These are phyloP conservation scores for Dinomys branickii DNA, from an alignment of 2,113 vertebrate species.

Conservation along the genomic window DNA sequence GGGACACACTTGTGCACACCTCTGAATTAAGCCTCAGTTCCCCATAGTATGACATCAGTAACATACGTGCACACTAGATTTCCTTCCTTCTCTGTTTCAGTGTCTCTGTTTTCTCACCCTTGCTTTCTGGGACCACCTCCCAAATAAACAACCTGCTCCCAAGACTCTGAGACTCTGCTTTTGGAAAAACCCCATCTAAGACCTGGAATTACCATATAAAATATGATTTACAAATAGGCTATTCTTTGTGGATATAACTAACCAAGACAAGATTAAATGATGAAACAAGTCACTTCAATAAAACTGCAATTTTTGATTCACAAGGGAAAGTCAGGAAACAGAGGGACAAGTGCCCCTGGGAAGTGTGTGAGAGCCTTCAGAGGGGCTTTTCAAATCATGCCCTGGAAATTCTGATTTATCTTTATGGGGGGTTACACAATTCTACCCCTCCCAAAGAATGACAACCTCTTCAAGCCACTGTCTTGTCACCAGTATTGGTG, in stretches of 20 bases:
- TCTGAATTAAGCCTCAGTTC: not conserved
- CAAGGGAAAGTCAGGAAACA: not conserved
- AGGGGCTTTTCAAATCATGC: not conserved
- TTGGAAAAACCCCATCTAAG: not conserved
- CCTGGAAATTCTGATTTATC: not conserved
- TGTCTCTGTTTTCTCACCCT: not conserved
- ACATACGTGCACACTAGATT: not conserved
- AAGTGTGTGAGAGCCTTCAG: not conserved
- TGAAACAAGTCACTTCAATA: not conserved
- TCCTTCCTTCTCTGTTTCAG: not conserved
- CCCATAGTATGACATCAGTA: not conserved
- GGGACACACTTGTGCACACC: not conserved
- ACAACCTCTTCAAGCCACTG: not conserved
- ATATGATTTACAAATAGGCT: not conserved
- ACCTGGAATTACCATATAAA: not conserved
- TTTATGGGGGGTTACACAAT: not conserved
- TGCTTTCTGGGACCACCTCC: not conserved
- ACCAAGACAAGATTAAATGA: slow-evolving; percentile 33
- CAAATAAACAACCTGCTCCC: not conserved
- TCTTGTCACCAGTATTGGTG: slow-evolving; percentile 20
- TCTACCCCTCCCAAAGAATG: not conserved
- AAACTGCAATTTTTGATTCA: slow-evolving; percentile 13
- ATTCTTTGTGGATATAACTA: slow-evolving; percentile 31
- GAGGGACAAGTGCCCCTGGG: not conserved
- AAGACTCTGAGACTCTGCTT: not conserved